Evolutionary conservation across 2,113 vertebrate genomes (phyloP).

Genomic region (Neogobius melanostomus): DNA sequence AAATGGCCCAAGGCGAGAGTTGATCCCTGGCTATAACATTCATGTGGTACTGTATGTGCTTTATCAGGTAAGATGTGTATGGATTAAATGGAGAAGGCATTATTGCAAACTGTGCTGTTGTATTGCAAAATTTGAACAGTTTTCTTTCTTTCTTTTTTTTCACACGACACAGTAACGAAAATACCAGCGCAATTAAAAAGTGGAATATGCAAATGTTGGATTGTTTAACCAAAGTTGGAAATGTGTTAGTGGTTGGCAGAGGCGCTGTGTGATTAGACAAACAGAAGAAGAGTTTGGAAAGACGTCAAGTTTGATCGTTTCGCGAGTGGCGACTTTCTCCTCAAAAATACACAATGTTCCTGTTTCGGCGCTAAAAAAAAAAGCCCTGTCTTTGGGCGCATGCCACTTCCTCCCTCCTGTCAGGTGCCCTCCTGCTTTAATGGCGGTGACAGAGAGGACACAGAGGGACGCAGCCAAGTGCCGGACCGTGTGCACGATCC

Average conservation of each 20-base stretch:
- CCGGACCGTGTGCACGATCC: conserved; percentile 55
- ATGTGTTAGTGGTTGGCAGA: conserved; percentile 7
- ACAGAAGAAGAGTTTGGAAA: conserved; percentile 14
- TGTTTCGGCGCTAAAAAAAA: conserved; percentile 34
- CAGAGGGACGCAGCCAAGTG: not conserved
- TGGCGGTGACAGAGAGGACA: conserved; percentile 28
- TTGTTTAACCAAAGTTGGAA: conserved; percentile 8
- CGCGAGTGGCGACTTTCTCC: conserved; percentile 13
- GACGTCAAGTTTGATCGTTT: conserved; percentile 26
- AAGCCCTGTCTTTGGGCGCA: conserved; percentile 54
- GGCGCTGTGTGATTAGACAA: conserved; percentile 7
- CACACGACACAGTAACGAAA: conserved; percentile 27
- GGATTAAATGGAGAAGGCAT: not conserved
- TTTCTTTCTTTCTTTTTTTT: not conserved
- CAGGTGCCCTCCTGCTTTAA: conserved; percentile 62
- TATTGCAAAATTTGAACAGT: no score
- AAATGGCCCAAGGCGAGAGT: not conserved
- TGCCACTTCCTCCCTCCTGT: conserved; percentile 45
- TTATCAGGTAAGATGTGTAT: not conserved
- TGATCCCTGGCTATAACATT: not conserved
- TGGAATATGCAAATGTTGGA: conserved; percentile 15
- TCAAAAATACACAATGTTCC: conserved; percentile 20
- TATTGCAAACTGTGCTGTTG: no score
- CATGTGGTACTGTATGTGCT: not conserved
- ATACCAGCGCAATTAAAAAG: conserved; percentile 8